phyloP scores from a whole-genome alignment of 30 jellyfish, hydroid and myxozoan genomes.

The Nemopilema nomurai region DNA sequence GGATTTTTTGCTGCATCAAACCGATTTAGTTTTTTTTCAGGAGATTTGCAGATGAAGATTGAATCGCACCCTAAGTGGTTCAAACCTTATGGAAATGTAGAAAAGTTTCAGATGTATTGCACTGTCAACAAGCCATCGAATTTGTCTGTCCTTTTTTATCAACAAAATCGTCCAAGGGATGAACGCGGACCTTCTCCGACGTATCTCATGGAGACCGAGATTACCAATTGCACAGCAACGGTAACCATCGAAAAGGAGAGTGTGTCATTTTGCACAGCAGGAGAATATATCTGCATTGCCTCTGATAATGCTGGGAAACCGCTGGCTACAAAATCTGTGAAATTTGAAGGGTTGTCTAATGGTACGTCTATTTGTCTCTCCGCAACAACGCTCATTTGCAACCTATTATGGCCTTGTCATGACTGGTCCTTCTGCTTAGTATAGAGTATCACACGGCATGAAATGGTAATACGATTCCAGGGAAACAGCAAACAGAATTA shows the following conservation, averaged over 20 bases:
- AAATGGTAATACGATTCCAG: too few relatives aligned
- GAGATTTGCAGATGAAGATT: background rate
- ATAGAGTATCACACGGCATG: too few relatives aligned
- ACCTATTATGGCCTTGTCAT: background rate
- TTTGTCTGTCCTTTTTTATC: background rate
- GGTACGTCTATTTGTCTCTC: background rate
- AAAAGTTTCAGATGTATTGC: background rate
- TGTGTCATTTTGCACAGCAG: background rate
- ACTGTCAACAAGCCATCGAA: constrained; percentile 29
- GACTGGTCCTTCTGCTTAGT: too few relatives aligned
- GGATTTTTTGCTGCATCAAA: too few relatives aligned
- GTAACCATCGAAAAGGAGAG: background rate
- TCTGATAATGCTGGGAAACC: background rate
- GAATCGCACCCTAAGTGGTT: background rate
- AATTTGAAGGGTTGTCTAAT: background rate
- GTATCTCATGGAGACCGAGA: background rate
- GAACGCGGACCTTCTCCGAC: too few relatives aligned
- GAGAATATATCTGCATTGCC: background rate
- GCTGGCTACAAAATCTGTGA: background rate
- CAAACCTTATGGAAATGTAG: background rate
- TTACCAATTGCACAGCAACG: background rate
- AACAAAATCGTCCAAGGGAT: background rate
- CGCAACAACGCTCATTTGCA: background rate
- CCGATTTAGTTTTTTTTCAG: constrained; percentile 5
- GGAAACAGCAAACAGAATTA: too few relatives aligned